phyloP scores from a whole-genome alignment of 2,113 vertebrate species.

The Nematolebias whitei region DNA sequence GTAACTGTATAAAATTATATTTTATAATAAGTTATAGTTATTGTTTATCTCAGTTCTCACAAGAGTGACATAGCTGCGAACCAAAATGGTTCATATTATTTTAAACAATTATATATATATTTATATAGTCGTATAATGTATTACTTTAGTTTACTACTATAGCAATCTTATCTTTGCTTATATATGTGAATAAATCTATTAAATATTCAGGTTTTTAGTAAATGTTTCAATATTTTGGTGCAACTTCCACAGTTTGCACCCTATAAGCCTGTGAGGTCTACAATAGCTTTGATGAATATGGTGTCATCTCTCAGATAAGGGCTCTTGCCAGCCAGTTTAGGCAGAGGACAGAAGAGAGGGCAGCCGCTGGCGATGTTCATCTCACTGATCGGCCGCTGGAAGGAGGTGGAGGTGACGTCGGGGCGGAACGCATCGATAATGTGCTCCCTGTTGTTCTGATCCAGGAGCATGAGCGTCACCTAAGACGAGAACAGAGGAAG shows the following conservation, averaged over 20 bases:
- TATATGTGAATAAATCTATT: not conserved
- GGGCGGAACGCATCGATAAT: slow-evolving; percentile 95
- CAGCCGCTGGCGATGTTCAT: slow-evolving; percentile 99
- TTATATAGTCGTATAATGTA: not conserved
- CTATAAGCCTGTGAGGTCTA: slow-evolving; percentile 90
- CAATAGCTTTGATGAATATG: slow-evolving; percentile 96
- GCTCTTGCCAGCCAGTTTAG: slow-evolving; percentile 88
- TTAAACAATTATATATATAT: not conserved
- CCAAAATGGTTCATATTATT: too few species aligned
- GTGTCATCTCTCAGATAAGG: slow-evolving; percentile 91
- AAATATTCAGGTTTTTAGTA: not conserved
- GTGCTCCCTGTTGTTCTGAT: slow-evolving; percentile 95
- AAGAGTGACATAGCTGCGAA: too few species aligned
- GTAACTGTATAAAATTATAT: not conserved
- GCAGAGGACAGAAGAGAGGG: slow-evolving; percentile 92
- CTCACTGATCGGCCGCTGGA: slow-evolving; percentile 89
- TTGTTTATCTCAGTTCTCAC: not conserved
- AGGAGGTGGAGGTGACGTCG: slow-evolving; percentile 89
- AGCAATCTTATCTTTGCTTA: not conserved
- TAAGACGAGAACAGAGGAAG: slow-evolving; percentile 44
- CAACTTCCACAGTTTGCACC: slow-evolving; percentile 65
- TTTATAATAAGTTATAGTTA: not conserved
- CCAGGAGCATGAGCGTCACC: slow-evolving; percentile 97
- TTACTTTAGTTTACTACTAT: not conserved
- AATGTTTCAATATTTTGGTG: slow-evolving; percentile 10